Evolutionary conservation across 2,888 invertebrate species (phyloP), one percentile per base, ranked within the genome.

Genomic region (Drosophila monieri): DNA sequence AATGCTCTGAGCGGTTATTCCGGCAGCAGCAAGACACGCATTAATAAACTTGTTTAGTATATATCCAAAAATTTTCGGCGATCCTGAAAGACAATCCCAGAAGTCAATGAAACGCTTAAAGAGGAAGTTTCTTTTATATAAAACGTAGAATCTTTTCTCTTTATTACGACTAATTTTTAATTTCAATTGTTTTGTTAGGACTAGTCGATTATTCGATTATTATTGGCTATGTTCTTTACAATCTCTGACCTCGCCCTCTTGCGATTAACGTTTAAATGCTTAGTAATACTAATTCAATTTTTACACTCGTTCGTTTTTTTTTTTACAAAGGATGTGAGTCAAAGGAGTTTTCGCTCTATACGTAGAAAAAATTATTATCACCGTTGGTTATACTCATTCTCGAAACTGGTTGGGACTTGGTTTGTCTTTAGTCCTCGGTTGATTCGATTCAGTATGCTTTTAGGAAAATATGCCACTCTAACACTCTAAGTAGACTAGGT

Each of bases 391-490:
- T 53, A 35, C 35, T 52, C 51, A 30, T 55, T 52, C 44, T 65
- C 72, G 72, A 83, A 80, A 86, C 51, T 79, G 58, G 76, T 51
- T 44, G 35, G 51, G 70, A 81, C 64, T 49, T 80, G 54, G 55
- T 62, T 59, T 65, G 65, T 56, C 60, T 70, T 30, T 58, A 46
- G 14, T 35, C 46, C 32, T 47, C 23, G 21, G 43, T 59, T 46
- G 54, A 53, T 58, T 54, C 68, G 53, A 52, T 64, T 73, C 51
- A 85, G 78, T 84, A 80, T 62, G 78, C 71, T 64, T 75, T 59
- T 84, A 84, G 84, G 84, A 84, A 84, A 84, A 84, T 84, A 84
- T 64, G 84, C 84, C 81, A 69, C 85, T 83, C 81, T 84, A 86
- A 84, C 71, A 76, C 49, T 73, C 79, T 84, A 83, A 78, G 71